Evolutionary conservation across 2,113 vertebrate genomes (phyloP).

Genomic region (Odocoileus hemionus): DNA sequence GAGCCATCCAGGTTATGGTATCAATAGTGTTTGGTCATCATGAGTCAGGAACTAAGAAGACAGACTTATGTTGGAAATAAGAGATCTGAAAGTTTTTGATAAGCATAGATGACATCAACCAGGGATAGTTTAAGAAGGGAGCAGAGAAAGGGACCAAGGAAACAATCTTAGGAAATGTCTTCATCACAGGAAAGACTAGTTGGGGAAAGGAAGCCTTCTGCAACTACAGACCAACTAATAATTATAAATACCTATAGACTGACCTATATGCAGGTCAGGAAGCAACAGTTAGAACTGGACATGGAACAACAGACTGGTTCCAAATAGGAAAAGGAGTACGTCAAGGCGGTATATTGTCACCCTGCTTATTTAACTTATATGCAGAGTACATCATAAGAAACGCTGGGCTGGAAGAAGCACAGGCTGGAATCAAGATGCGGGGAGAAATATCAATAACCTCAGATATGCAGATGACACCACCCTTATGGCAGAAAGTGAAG

Average conservation of each 20-base stretch:
- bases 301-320: too few relatives aligned
- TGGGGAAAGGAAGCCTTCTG: background rate
- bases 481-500: too few relatives aligned
- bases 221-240: background rate
- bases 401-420: too few relatives aligned
- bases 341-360: too few relatives aligned
- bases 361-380: too few relatives aligned
- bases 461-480: too few relatives aligned
- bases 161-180: background rate
- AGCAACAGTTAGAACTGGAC: too few relatives aligned
- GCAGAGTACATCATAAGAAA: too few relatives aligned
- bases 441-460: too few relatives aligned
- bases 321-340: too few relatives aligned
- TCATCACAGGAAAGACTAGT: background rate
- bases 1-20: background rate
- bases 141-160: background rate
- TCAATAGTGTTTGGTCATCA: background rate
- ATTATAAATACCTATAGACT: background rate
- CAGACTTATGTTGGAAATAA: background rate
- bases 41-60: background rate
- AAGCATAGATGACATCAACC: background rate
- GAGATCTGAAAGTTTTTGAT: background rate
- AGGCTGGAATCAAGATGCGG: too few relatives aligned
- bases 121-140: background rate
- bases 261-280: background rate